Evolutionary conservation across 2,888 invertebrate species (phyloP), one percentile per base, ranked within the genome.

Genomic region (Dendrolimus pini): DNA sequence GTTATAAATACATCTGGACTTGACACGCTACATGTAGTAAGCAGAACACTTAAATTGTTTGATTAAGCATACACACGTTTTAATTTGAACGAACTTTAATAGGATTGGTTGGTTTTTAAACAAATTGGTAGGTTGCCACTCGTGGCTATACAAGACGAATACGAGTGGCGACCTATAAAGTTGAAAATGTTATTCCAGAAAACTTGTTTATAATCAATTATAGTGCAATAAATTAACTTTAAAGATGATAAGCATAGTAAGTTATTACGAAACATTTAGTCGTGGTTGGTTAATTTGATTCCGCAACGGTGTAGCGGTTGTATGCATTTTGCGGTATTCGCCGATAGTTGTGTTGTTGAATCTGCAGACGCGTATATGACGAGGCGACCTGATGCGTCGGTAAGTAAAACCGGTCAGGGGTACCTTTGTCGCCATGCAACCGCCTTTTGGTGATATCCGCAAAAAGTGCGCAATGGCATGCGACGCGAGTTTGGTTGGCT

Each of bases 361-460:
- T 86, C 85, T 86, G 83, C 85, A 84, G 87, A 88, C 83, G 83
- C 81, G 78, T 81, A 82, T 84, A 83, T 88, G 87, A 86, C 73
- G 82, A 75, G 65, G 69, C 67, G 70, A 69, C 65, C 78, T 78
- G 76, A 78, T 78, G 81, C 78, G 82, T 77, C 77, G 78, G 83
- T 78, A 77, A 83, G 81, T 71, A 68, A 86, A 89, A 89, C 89
- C 89, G 89, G 89, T 89, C 79, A 6, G 30, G 82, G 68, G 82
- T 85, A 82, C 85, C 85, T 87, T 85, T 82, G 84, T 82, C 80
- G 82, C 78, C 72, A 76, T 71, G 72, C 81, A 79, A 75, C 81
- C 82, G 78, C 75, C 81, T 85, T 87, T 89, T 83, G 87, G 89
- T 83, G 87, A 86, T 88, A 89, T 85, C 78, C 81, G 82, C 89